phyloP scores from a whole-genome alignment of 2,888 invertebrate genomes.

The Sphinx pinastri region DNA sequence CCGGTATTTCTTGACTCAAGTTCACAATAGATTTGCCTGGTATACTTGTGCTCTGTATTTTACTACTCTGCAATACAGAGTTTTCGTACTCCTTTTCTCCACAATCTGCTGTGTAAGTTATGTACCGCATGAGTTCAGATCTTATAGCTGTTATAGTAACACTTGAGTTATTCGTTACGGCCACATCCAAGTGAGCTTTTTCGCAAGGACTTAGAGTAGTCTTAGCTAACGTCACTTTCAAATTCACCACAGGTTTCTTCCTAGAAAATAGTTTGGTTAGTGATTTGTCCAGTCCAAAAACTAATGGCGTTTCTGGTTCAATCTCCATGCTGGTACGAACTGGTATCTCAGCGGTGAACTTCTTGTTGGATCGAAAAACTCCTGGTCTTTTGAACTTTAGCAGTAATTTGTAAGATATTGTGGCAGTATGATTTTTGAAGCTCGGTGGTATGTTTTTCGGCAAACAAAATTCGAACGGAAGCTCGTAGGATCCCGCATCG shows the following conservation, averaged over 20 bases:
- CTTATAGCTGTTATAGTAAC: slow-evolving; percentile 37
- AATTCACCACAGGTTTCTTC: slow-evolving; percentile 34
- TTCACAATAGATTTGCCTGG: slow-evolving; percentile 35
- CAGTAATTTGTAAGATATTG: slow-evolving; percentile 40
- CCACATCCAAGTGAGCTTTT: slow-evolving; percentile 31
- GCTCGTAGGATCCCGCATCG: slow-evolving; percentile 34
- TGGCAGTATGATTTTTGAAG: slow-evolving; percentile 34
- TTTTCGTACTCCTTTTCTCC: slow-evolving; percentile 24
- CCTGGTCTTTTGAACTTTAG: slow-evolving; percentile 38
- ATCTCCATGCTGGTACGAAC: slow-evolving; percentile 38
- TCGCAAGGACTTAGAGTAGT: slow-evolving; percentile 34
- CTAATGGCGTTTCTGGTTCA: slow-evolving; percentile 30
- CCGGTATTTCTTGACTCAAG: slow-evolving; percentile 34
- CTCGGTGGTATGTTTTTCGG: slow-evolving; percentile 44
- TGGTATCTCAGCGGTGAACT: slow-evolving; percentile 34
- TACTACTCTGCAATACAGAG: slow-evolving; percentile 32
- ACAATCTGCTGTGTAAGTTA: slow-evolving; percentile 37
- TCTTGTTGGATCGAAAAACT: slow-evolving; percentile 37
- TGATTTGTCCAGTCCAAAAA: slow-evolving; percentile 38
- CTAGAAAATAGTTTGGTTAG: slow-evolving; percentile 39
- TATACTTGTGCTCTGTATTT: slow-evolving; percentile 33
- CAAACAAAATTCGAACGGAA: slow-evolving; percentile 38
- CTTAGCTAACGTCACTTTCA: slow-evolving; percentile 37
- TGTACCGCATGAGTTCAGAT: slow-evolving; percentile 36
- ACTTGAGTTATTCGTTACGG: slow-evolving; percentile 38